Evolutionary conservation across 1,140 invertebrate genomes (phyloP), one percentile per base, ranked within the genome.

Genomic region (Antheraea mylitta): DNA sequence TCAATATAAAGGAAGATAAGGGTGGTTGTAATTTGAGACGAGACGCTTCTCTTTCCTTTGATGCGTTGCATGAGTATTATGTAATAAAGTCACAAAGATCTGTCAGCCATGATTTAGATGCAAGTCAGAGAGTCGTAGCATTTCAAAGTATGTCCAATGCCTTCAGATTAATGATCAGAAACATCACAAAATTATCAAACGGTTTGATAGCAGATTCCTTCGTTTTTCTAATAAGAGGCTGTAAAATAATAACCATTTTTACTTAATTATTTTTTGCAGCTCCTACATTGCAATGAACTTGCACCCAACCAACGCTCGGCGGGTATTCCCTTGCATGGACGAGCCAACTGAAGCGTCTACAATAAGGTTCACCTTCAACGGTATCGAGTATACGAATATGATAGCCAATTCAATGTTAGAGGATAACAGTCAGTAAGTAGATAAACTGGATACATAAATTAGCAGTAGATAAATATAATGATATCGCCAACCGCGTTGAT

Each of bases 311-410:
- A 95, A 96, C 82, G 98, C 98, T 0, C 93, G 98, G 53, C 93
- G 95, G 53, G 96, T 97, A 0, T 98, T 99, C 78, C 98, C 98
- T 0, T 98, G 97, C 85, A 97, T 98, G 83, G 98, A 99, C 85
- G 98, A 99, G 79, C 97, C 97, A 0, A 94, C 77, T 13, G 74
- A 81, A 71, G 58, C 67, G 1, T 69, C 88, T 0, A 76, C 60
- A 1, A 79, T 86, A 8, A 73, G 74, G 0, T 85, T 91, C 22
- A 83, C 78, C 7, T 83, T 89, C 62, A 79, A 82, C 38, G 69
- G 77, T 37, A 59, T 87, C 3, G 74, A 73, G 0, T 89, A 81
- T 59, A 71, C 64, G n/a, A 68, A 79, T 42, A 59, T 91, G 7
- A 18, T 85, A 8, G 48, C 80, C 0, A 91, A 90, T 74, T 82